Evolutionary conservation across 2,888 invertebrate species (phyloP).

Genomic region (Agonopterix subpropinquella): DNA sequence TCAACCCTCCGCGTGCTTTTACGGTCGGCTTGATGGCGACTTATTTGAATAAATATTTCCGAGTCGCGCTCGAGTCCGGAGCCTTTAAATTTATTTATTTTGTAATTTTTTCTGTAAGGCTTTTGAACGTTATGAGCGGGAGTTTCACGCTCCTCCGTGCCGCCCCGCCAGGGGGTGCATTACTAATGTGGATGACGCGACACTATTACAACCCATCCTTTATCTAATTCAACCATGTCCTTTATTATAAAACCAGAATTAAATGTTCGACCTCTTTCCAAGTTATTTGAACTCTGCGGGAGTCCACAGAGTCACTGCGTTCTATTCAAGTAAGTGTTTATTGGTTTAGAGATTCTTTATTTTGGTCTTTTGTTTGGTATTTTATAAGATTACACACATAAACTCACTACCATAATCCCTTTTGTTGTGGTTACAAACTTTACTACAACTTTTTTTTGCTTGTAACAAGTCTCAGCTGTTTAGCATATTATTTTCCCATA

Average conservation of each 20-base stretch:
- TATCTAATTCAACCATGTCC: constrained; percentile 68
- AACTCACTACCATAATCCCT: too few relatives aligned
- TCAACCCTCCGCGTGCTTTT: constrained; percentile 67
- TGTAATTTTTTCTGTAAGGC: constrained; percentile 39
- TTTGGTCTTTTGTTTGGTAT: neutral
- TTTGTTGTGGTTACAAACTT: too few relatives aligned
- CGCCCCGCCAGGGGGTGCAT: constrained; percentile 56
- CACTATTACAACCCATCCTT: constrained; percentile 69
- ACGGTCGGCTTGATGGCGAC: constrained; percentile 70
- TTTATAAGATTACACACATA: too few relatives aligned
- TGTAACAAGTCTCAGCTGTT: too few relatives aligned
- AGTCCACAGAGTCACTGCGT: constrained; percentile 51
- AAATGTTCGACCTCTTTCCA: constrained; percentile 60
- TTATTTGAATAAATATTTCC: constrained; percentile 74
- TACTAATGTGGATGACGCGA: constrained; percentile 67
- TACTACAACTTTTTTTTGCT: too few relatives aligned
- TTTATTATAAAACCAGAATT: constrained; percentile 68
- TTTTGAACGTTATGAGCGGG: constrained; percentile 29
- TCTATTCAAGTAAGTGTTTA: constrained; percentile 54
- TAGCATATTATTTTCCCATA: too few relatives aligned
- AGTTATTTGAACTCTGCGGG: constrained; percentile 64
- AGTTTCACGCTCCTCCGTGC: constrained; percentile 29
- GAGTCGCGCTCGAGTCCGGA: constrained; percentile 42
- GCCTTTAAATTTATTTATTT: constrained; percentile 55
- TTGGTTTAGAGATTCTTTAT: constrained; percentile 38